Percentiles rank a stretch among this genome's conserved stretches.
These are phyloP conservation scores for Reticulitermes lucifugus DNA, from an alignment of 2,888 invertebrate genomes.

Conservation along the genomic window DNA sequence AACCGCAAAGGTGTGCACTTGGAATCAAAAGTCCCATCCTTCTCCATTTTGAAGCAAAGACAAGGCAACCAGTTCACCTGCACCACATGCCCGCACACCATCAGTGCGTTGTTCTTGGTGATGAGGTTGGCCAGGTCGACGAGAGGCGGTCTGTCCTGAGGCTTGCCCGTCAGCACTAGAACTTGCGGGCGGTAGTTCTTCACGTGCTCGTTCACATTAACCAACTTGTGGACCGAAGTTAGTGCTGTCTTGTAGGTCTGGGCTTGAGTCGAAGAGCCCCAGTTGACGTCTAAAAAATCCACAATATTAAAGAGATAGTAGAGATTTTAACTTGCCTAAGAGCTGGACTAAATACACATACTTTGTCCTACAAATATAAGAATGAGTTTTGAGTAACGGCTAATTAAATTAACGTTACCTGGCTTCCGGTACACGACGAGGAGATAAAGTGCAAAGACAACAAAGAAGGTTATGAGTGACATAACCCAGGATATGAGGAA, in stretches of 20 bases:
- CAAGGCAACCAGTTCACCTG: slow-evolving; percentile 68
- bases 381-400: no score
- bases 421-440: slow-evolving; percentile 95
- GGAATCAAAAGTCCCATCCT: no score
- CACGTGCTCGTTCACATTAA: slow-evolving; percentile 92
- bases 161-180: slow-evolving; percentile 86
- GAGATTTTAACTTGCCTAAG: no score
- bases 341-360: no score
- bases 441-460: slow-evolving; percentile 89
- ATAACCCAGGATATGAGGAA: slow-evolving; percentile 94
- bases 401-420: slow-evolving; percentile 65
- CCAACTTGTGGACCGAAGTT: slow-evolving; percentile 81
- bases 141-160: slow-evolving; percentile 86
- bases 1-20: no score
- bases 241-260: slow-evolving; percentile 95
- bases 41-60: no score
- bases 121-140: slow-evolving; percentile 92
- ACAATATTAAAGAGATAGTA: not conserved
- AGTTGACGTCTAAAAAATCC: slow-evolving; percentile 69
- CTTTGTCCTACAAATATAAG: no score
- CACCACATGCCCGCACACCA: slow-evolving; percentile 90
- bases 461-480: slow-evolving; percentile 90
- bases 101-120: slow-evolving; percentile 90
- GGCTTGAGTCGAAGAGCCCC: slow-evolving; percentile 97
- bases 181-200: slow-evolving; percentile 97